Evolutionary conservation across 2,888 invertebrate species (phyloP), one percentile per base, ranked within the genome.

Genomic region (Xylota segnis): DNA sequence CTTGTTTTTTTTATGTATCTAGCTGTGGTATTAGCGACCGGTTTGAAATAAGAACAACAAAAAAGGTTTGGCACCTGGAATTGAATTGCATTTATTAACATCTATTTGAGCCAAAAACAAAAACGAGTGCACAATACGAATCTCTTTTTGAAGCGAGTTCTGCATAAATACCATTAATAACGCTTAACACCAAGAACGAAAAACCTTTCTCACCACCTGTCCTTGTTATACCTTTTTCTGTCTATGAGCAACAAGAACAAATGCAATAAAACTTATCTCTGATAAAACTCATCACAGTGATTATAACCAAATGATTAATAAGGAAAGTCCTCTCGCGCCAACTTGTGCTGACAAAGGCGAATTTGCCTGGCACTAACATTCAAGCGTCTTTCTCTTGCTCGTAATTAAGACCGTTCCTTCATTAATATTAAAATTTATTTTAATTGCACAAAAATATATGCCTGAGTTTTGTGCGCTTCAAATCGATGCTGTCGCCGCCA

Each of bases 381-480:
- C 14, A 50, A 40, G 23, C 40, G 16, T 32, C 34, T 34, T 76
- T 65, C 58, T 32, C 34, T n/a, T 7, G n/a, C 18, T 68, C 16
- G 59, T 65, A 71, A 82, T 83, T 77, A 83, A 71, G 82, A 59
- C 61, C 58, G 16, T 71, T 71, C 71, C 77, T 52, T 83, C 71
- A 77, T 83, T 71, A 59, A 37, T 83, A 71, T 83, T 65, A 83
- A 77, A 83, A 71, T 71, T 77, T 59, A 45, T 71, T 83, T 82
- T 83, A 83, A 83, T 83, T 83, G 50, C 63, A 65, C 43, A 77
- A 83, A 76, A 83, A 76, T 83, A 83, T 77, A 65, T 34, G 71
- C 58, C 43, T 5, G 65, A 32, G 34, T 29, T 66, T 32, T 9
- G 32, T 23, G 27, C 5, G 52, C 54, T 72, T 12, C 4, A 12